Evolutionary conservation across 2,113 vertebrate species (phyloP), one percentile per base, ranked within the genome.

Genomic region (Mixornis gularis): DNA sequence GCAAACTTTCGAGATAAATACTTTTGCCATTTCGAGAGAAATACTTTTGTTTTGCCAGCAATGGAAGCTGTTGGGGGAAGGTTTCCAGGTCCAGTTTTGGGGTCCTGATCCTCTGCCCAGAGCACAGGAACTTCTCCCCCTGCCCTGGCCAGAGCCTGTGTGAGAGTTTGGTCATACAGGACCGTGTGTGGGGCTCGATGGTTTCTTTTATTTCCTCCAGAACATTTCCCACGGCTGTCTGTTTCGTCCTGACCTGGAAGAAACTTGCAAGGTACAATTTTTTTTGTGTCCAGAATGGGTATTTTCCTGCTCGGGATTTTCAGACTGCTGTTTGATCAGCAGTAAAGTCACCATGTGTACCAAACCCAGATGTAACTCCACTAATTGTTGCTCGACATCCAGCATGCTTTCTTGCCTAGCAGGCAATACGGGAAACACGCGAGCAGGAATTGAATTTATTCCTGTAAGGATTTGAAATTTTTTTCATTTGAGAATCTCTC

Each of bases 151-250:
- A 2, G 36, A 68, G 32, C 43, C 30, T 6, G 21, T 1, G 62
- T 6, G 44, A 6, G 18, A 8, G 53, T 72, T 41, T 48, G 84
- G 26, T 7, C 5, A 6, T 2, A 14, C 36, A 26, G 62, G 13
- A 17, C 51, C 7, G 0, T 18, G 27, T 2, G 46, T 1, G n/a
- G 41, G 58, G 53, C n/a, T 55, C 10, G 2, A 15, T 0, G 18
- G 32, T 5, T n/a, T 21, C 52, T 9, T 48, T 44, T 17, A 30
- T 64, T 38, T 53, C 63, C 73, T 68, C 29, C n/a, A 34, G 32
- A 76, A 43, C 19, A 17, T 21, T 21, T 62, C 65, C 48, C 20
- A 36, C 13, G 1, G 8, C 60, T 1, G 0, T 10, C 52, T 26
- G 8, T 44, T 78, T 38, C 34, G 30, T 52, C 44, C 73, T 8